phyloP scores from a whole-genome alignment of 2,797 vertebrate species.

The Anguilla anguilla region DNA sequence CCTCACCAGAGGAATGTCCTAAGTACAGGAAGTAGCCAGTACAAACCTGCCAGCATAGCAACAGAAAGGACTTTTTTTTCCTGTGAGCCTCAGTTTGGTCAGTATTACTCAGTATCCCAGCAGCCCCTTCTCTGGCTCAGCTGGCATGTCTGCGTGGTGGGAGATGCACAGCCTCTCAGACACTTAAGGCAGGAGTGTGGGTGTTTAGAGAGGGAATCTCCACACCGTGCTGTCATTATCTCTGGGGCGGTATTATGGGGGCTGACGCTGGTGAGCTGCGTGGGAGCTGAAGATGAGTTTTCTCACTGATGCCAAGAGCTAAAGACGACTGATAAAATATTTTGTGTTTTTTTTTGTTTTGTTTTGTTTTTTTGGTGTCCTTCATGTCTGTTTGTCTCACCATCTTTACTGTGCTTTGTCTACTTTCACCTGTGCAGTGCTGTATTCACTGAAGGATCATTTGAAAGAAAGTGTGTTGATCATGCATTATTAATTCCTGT shows the following conservation, averaged over 20 bases:
- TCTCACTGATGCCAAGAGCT: background rate
- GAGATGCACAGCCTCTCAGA: background rate
- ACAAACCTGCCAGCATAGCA: background rate
- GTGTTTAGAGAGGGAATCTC: conserved; percentile 19
- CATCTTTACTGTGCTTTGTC: background rate
- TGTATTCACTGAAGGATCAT: background rate
- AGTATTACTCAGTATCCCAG: background rate
- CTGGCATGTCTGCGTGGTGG: background rate
- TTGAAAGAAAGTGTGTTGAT: background rate
- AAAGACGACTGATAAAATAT: background rate
- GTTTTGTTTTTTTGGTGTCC: background rate
- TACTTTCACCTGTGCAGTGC: background rate
- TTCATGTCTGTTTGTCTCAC: background rate
- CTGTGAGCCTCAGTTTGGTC: background rate
- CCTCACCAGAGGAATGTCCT: background rate
- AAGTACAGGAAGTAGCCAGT: background rate
- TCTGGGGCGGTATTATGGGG: background rate
- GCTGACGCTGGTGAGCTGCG: background rate
- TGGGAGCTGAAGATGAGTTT: background rate
- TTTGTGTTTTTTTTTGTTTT: background rate
- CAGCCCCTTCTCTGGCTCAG: conserved; percentile 1
- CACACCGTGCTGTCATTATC: background rate
- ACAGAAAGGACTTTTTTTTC: background rate
- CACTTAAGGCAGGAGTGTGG: background rate
- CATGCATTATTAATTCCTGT: background rate